Evolutionary conservation across 2,888 invertebrate genomes (phyloP).

Genomic region (Timema cristinae): DNA sequence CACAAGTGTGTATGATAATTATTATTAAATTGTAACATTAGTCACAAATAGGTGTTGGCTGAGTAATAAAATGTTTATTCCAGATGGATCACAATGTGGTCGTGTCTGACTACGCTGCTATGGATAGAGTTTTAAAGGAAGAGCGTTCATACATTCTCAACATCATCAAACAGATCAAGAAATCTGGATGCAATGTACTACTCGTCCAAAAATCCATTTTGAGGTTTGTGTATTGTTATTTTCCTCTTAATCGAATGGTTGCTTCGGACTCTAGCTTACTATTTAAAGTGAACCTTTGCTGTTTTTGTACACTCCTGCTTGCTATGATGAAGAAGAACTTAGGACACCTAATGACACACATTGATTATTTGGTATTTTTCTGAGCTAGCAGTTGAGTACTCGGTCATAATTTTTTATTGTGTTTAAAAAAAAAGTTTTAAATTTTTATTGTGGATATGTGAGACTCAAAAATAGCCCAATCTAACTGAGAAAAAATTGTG

Average conservation of each 20-base stretch:
- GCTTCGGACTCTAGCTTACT: neutral
- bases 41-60: too few relatives aligned
- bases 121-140: conserved; percentile 97
- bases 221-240: conserved; percentile 50
- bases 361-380: too few relatives aligned
- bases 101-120: conserved; percentile 98
- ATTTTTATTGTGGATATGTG: neutral
- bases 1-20: too few relatives aligned
- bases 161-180: conserved; percentile 98
- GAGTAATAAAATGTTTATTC: conserved; percentile 28
- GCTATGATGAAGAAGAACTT: too few relatives aligned
- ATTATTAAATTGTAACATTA: too few relatives aligned
- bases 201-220: conserved; percentile 82
- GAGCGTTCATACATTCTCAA: conserved; percentile 97
- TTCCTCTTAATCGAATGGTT: neutral
- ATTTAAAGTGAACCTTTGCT: too few relatives aligned
- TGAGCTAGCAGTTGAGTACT: too few relatives aligned
- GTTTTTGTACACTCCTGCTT: too few relatives aligned
- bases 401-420: too few relatives aligned
- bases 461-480: neutral
- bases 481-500: neutral
- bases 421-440: too few relatives aligned
- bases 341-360: too few relatives aligned
- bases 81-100: conserved; percentile 94
- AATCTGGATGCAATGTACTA: conserved; percentile 95